phyloP scores from a whole-genome alignment of 2,113 vertebrate species.

The Bufo bufo region DNA sequence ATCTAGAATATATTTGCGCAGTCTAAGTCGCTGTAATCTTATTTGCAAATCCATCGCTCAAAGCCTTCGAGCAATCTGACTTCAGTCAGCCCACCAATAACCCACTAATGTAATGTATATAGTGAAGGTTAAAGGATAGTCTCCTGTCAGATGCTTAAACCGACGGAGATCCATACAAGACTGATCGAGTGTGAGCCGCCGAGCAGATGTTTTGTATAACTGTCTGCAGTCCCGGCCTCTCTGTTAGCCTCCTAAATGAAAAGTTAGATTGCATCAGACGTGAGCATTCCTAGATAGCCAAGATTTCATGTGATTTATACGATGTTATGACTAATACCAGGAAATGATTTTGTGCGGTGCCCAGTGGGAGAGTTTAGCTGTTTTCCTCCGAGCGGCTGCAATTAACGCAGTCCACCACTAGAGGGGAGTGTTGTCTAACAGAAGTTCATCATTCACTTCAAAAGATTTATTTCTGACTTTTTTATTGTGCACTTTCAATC shows the following conservation, averaged over 20 bases:
- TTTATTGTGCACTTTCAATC: no score
- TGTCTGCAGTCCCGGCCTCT: neutral
- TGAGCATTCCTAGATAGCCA: neutral
- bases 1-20: neutral
- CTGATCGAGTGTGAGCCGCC: neutral
- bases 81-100: neutral
- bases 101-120: no score
- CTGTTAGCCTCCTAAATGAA: neutral
- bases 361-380: neutral
- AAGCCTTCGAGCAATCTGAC: neutral
- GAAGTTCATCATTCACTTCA: neutral
- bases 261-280: neutral
- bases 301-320: constrained; percentile 3
- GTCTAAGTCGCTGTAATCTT: neutral
- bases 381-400: neutral
- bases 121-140: neutral
- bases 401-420: constrained; percentile 45
- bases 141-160: neutral
- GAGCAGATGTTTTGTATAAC: neutral
- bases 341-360: neutral
- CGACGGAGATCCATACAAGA: neutral
- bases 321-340: constrained; percentile 21
- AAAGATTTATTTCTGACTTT: neutral
- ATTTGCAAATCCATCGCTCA: neutral
- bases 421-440: constrained; percentile 58